Evolutionary conservation across 2,797 vertebrate species (phyloP), one percentile per base, ranked within the genome.

Genomic region (Melanotaenia parkinsoni): DNA sequence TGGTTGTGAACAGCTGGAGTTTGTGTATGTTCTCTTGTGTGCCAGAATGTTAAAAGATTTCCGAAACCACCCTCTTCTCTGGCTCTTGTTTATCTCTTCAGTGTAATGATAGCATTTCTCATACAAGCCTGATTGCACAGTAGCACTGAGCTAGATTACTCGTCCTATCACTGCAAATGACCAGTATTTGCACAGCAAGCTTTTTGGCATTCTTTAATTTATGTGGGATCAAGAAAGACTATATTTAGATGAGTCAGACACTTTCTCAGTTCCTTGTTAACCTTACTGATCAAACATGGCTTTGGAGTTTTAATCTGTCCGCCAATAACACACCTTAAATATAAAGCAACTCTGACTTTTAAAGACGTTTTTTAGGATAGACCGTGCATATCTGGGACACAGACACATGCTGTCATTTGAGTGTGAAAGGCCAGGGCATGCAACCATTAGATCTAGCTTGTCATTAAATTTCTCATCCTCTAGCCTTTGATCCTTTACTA

Each of bases 231-330:
- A 47, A 58, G 58, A 82, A 73, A 79, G 76, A 70, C 89, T 88
- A 78, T 92, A 82, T 93, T 93, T 90, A 93, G 86, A 87, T 89
- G 89, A 89, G 75, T 88, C 90, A 89, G 85, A 40, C 81, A 90
- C 89, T 91, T 93, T 93, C 89, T 79, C 79, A 20, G 62, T 69
- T 69, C 83, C 82, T 78, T 85, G 78, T 88, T 84, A 68, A 80
- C 57, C 51, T 76, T 24, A 5, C 65, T 63, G 72, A 83, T 88
- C 67, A 81, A 86, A 85, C 69, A 63, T 30, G 67, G 56, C 73
- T 28, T 22, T 67, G 13, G 59, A 59, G 60, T 73, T 76, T 74
- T 66, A 63, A 7, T 22, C 22, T 33, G n/a, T 24, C 37, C n/a
- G 2, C 56, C 18, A 22, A 7, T 3, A 57, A 51, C 14, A 43